Evolutionary conservation across 2,888 invertebrate genomes (phyloP), one percentile per base, ranked within the genome.

Genomic region (Lordiphosa fenestrarum): DNA sequence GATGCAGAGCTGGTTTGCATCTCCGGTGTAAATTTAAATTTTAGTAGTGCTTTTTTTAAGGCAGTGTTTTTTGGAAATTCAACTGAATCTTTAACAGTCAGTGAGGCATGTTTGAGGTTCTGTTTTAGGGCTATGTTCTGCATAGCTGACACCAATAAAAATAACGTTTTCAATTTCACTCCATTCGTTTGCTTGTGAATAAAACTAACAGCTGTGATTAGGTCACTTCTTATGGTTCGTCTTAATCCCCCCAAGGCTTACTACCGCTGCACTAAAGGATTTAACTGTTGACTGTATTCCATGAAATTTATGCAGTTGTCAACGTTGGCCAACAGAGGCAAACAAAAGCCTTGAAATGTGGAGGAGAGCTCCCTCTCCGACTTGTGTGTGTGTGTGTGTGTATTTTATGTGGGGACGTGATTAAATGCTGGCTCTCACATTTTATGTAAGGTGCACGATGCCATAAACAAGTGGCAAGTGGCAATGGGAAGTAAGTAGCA

Each of bases 291-390:
- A 30, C 30, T 30, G 30, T 49, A 37, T 48, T 40, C 39, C 41
- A 48, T 41, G 57, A 50, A 64, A 83, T 75, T 80, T 80, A 77
- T 83, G 71, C 62, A 83, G 71, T 52, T 61, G 69, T 59, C 72
- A 62, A 58, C 53, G 54, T 21, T 44, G 33, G 37, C 46, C 49
- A 53, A 46, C 49, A 47, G 57, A 30, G 55, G 54, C 47, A 46
- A 49, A 37, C 39, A 53, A 46, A 62, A 56, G 42, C 48, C 23
- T 37, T 39, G 38, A 38, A 51, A 36, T 48, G 25, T 30, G 30
- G 9, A 30, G 38, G 42, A 42, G 38, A 9, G 40, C 37, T 42
- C 12, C n/a, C 5, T 13, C 7, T 13, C 19, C 25, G 21, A 25
- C 37, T 10, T 58, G 47, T 46, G 52, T 36, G 35, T 42, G 54